phyloP scores from a whole-genome alignment of 1,140 invertebrate genomes.

The Drosophila punjabiensis region DNA sequence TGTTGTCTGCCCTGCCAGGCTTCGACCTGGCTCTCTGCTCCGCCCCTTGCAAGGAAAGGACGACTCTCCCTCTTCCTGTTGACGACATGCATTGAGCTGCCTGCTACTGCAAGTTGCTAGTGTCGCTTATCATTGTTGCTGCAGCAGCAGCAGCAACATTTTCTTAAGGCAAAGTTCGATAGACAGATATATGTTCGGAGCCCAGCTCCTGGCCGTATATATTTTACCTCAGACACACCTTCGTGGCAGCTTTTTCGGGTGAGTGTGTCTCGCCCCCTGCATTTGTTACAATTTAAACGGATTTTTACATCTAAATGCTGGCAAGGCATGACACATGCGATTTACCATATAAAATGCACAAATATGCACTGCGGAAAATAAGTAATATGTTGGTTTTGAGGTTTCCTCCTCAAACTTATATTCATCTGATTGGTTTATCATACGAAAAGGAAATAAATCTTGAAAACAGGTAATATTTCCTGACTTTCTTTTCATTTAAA shows the following conservation, averaged over 20 bases:
- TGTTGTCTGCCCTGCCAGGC: slow-evolving; percentile 35
- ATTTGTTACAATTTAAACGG: slow-evolving; percentile 74
- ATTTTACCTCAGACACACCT: slow-evolving; percentile 17
- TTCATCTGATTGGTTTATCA: neutral
- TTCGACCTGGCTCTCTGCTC: slow-evolving; percentile 47
- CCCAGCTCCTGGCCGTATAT: slow-evolving; percentile 54
- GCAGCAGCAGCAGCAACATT: slow-evolving; percentile 62
- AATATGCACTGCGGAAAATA: neutral
- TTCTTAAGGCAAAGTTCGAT: slow-evolving; percentile 68
- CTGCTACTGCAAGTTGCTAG: slow-evolving; percentile 39
- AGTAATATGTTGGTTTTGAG: neutral
- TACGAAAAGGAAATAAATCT: neutral
- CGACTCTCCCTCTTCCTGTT: slow-evolving; percentile 36
- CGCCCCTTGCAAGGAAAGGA: slow-evolving; percentile 1
- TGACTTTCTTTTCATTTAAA: neutral
- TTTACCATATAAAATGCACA: slow-evolving; percentile 50
- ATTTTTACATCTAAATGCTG: slow-evolving; percentile 66
- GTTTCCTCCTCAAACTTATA: neutral
- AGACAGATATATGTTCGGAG: slow-evolving; percentile 50
- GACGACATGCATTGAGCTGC: slow-evolving; percentile 56
- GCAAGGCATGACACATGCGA: slow-evolving; percentile 60
- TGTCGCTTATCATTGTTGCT: slow-evolving; percentile 70
- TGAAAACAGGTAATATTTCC: too few relatives aligned
- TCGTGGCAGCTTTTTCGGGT: slow-evolving; percentile 2
- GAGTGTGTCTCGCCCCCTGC: slow-evolving; percentile 15